Percentiles rank a stretch among this genome's conserved stretches.
Evolutionary conservation across 2,113 vertebrate species (phyloP).

Genomic region (Romanogobio albipinnatus): DNA sequence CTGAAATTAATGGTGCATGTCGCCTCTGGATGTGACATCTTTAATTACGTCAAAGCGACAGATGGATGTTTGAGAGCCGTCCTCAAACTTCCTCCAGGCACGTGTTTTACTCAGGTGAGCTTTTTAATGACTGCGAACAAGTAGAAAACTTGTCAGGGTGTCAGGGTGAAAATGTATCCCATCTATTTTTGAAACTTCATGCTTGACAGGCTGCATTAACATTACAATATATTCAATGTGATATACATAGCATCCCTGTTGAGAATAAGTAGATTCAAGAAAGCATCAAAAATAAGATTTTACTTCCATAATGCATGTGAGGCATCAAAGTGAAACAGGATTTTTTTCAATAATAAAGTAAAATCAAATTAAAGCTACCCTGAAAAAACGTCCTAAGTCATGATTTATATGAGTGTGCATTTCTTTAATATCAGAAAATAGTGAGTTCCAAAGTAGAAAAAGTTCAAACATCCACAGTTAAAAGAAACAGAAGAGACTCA

Average conservation of each 20-base stretch:
- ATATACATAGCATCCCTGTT: background rate
- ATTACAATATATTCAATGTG: background rate
- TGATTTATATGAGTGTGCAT: too few relatives aligned
- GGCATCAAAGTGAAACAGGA: background rate
- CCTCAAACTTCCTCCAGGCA: background rate
- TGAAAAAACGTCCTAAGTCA: too few relatives aligned
- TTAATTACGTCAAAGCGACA: constrained; percentile 40
- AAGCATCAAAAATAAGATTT: background rate
- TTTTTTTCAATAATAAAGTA: too few relatives aligned
- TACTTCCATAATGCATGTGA: background rate
- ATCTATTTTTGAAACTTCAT: background rate
- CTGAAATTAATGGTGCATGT: constrained; percentile 31
- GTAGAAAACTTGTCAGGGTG: background rate
- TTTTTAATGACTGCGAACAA: background rate
- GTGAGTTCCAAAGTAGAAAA: too few relatives aligned
- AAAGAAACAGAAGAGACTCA: too few relatives aligned
- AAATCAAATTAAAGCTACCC: too few relatives aligned
- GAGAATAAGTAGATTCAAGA: background rate
- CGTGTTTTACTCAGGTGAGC: constrained; percentile 44
- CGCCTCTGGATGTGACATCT: constrained; percentile 39
- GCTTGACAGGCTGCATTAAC: background rate
- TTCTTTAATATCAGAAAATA: too few relatives aligned
- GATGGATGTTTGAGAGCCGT: constrained; percentile 36
- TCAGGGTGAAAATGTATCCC: background rate
- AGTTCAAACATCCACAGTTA: too few relatives aligned